These are phyloP conservation scores for Saturnia pavonia DNA, from an alignment of 2,888 invertebrate genomes.

Conservation along the genomic window DNA sequence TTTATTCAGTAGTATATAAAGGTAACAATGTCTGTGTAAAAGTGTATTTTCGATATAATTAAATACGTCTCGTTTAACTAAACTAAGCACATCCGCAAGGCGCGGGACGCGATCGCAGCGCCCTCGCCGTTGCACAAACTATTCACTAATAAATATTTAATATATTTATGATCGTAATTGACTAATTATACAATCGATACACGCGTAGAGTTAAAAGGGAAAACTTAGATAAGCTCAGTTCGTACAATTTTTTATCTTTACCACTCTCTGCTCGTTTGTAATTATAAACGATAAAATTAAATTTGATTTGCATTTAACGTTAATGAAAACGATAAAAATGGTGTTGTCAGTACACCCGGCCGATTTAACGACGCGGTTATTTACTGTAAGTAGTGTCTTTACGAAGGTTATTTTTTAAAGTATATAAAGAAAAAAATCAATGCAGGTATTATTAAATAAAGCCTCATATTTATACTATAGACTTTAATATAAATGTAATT, in stretches of 20 bases:
- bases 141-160: conserved; percentile 43
- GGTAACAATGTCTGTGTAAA: conserved; percentile 75
- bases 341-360: conserved; percentile 50
- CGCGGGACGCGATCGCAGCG: conserved; percentile 38
- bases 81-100: conserved; percentile 37
- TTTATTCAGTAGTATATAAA: conserved; percentile 79
- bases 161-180: conserved; percentile 82
- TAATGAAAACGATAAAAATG: background rate
- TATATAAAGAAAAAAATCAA: conserved; percentile 49
- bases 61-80: conserved; percentile 46
- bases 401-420: conserved; percentile 76
- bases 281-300: conserved; percentile 39
- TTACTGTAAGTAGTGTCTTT: conserved; percentile 73
- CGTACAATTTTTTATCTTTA: conserved; percentile 65
- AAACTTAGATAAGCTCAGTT: conserved; percentile 65
- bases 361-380: conserved; percentile 49
- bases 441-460: conserved; percentile 81
- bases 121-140: conserved; percentile 31
- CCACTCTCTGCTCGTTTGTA: conserved; percentile 33
- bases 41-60: conserved; percentile 76
- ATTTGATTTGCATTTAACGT: conserved; percentile 72
- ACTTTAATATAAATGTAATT: conserved; percentile 79
- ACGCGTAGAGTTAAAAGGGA: conserved; percentile 65
- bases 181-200: conserved; percentile 78
- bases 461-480: conserved; percentile 79